Base-by-base conservation (phyloP, 2,797 vertebrate species). In the Alfaro cultratus region DNA sequence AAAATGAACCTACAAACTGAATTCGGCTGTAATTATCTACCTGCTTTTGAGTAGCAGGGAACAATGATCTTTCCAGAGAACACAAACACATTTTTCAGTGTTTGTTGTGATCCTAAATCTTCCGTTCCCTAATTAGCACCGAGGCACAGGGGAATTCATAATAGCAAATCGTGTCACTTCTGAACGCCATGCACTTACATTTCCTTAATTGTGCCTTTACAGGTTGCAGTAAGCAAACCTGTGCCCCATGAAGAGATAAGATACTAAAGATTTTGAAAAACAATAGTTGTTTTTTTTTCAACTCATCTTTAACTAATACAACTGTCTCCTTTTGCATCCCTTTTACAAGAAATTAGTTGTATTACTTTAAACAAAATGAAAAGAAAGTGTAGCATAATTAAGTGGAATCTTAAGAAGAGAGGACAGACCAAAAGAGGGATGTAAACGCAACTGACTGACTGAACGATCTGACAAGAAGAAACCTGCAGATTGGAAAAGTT, bases 71-170 rank as follows among this genome's bases (percentile, higher is more conserved):
- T 83, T 86, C 88, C 87, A 81, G 26, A 74, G 81, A 72, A 79
- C 21, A 15, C 36, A 80, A 76, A 80, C 83, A 82, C 76, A 67
- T 73, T 73, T 82, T 67, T 64, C 46, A 57, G 39, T 29, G 53
- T 88, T 88, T 88, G 88, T 77, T 86, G 83, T 82, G 84, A 82
- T 81, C 85, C 70, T 81, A 47, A 4, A 75, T 78, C 74, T 80
- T 76, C 72, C 1, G 2, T 85, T 53, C 75, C 78, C 81, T 91
- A 88, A 92, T 91, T 91, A 91, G 75, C 11, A 1, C 34, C 18
- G 53, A 57, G 82, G 77, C 88, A 79, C 72, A 1, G 67, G 74
- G 83, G 80, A 79, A 85, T 89, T 82, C 57, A 62, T 71, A 57
- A 72, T 77, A 78, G 75, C 75, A 79, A 74, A 79, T 83, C 39